Evolutionary conservation across 2,113 vertebrate genomes (phyloP).

Genomic region (Pantherophis guttatus): DNA sequence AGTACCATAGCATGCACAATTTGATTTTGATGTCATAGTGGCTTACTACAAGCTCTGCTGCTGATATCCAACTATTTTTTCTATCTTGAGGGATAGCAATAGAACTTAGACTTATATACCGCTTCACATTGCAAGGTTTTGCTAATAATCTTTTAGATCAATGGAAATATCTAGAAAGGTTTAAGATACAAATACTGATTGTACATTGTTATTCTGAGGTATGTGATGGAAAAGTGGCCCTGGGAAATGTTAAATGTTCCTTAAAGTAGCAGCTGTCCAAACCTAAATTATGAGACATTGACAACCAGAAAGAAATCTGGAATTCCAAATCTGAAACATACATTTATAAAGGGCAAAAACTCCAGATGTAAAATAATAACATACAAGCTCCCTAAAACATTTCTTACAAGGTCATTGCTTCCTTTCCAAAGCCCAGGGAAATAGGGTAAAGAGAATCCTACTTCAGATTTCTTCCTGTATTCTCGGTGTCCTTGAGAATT

Average conservation of each 20-base stretch:
- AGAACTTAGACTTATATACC: too few species aligned
- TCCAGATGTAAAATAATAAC: neutral
- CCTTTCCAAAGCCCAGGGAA: neutral
- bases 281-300: conserved; percentile 40
- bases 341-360: neutral
- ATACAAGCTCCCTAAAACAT: neutral
- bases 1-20: neutral
- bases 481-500: neutral
- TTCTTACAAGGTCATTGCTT: neutral
- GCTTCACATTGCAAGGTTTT: neutral
- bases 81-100: too few species aligned
- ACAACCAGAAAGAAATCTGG: conserved; percentile 22
- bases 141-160: neutral
- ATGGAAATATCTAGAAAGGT: conserved; percentile 29
- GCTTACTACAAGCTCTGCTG: neutral
- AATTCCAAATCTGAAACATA: neutral
- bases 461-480: neutral
- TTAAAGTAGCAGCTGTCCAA: conserved; percentile 42
- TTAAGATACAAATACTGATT: conserved; percentile 23
- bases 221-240: conserved; percentile 17
- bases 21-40: neutral
- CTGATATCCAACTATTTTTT: neutral
- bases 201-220: neutral
- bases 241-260: conserved; percentile 16
- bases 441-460: neutral